These are phyloP conservation scores for Brachycybe producta DNA, from an alignment of 2,888 invertebrate species.

Conservation along the genomic window DNA sequence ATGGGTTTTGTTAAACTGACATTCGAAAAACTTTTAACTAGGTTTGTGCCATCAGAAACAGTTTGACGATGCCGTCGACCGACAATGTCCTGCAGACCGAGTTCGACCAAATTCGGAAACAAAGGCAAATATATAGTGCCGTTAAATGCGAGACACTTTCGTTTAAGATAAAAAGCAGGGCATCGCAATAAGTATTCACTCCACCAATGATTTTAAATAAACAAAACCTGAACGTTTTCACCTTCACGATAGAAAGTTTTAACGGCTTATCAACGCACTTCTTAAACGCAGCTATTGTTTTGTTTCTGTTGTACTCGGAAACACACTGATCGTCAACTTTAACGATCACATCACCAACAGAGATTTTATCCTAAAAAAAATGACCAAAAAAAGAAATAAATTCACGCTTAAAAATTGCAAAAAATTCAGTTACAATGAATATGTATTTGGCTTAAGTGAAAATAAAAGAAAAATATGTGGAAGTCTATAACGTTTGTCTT, in stretches of 20 bases:
- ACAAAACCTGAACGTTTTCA: no score
- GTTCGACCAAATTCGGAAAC: conserved; percentile 6
- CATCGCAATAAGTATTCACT: no score
- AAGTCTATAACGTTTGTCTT: no score
- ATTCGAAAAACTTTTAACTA: no score
- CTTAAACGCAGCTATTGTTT: background rate
- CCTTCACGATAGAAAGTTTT: conserved; percentile 8
- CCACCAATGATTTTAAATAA: no score
- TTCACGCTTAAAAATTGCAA: no score
- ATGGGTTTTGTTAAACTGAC: no score
- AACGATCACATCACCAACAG: conserved; percentile 8
- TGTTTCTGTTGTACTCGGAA: background rate
- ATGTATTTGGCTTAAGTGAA: no score
- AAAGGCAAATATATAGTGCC: conserved; percentile 10
- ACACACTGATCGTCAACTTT: conserved; percentile 9
- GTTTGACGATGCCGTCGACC: background rate
- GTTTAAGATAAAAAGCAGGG: background rate
- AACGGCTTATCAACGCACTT: background rate
- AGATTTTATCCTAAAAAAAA: conserved; percentile 7
- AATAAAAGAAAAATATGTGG: no score
- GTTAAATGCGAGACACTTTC: conserved; percentile 4
- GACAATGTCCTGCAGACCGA: background rate
- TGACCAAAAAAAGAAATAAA: no score
- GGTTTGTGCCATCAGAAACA: no score
- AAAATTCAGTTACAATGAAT: no score